Percentiles rank a stretch among this genome's conserved stretches.
These are phyloP conservation scores for Epizoanthus illoricatus DNA, from an alignment of 92 coral and sea anemone genomes.

Conservation along the genomic window DNA sequence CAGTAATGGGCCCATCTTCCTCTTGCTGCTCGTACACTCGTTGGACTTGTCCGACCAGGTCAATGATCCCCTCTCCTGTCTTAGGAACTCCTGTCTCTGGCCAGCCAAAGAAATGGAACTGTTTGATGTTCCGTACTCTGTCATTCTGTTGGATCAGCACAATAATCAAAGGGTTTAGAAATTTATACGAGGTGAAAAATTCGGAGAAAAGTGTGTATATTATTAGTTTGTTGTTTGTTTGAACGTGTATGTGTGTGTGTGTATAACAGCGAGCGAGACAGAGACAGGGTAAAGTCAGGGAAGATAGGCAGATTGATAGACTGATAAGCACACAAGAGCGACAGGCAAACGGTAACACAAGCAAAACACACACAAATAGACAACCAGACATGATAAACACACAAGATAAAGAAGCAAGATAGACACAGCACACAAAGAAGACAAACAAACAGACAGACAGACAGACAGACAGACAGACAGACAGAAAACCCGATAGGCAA, in stretches of 20 bases:
- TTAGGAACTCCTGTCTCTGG: constrained; percentile 81
- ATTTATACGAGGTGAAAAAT: too few species aligned
- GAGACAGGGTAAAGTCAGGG: background rate
- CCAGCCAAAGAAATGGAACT: constrained; percentile 93
- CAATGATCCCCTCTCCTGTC: constrained; percentile 91
- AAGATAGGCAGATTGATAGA: background rate
- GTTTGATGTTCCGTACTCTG: constrained; percentile 84
- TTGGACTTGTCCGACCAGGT: constrained; percentile 94
- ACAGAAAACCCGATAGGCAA: background rate
- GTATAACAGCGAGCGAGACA: background rate
- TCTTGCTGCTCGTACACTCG: constrained; percentile 84
- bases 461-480: background rate
- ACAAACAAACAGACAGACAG: background rate
- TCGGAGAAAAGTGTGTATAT: background rate
- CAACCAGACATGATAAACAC: too few species aligned
- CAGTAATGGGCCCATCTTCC: constrained; percentile 90
- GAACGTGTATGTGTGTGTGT: too few species aligned
- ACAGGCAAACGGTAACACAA: too few species aligned
- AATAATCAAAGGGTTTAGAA: background rate
- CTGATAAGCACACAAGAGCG: background rate
- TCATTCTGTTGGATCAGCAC: constrained; percentile 53
- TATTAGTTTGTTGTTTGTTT: background rate
- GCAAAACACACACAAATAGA: too few species aligned
- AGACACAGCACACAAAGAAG: too few species aligned
- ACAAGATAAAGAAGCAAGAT: too few species aligned